Base-by-base conservation (phyloP, 2,113 vertebrate genomes). In the Xenopus laevis region DNA sequence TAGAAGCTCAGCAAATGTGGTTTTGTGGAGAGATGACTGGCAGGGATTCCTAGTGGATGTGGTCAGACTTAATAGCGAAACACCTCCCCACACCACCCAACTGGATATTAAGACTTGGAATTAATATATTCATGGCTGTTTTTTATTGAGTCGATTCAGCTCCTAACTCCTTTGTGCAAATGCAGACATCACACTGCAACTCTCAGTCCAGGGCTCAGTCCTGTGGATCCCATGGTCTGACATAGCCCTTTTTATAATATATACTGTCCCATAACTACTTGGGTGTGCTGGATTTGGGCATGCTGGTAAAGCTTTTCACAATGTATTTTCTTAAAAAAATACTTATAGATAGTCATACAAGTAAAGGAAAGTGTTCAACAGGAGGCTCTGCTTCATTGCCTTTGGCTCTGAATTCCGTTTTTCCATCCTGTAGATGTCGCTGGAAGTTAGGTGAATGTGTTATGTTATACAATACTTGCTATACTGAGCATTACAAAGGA, bases 31-130 rank as follows among this genome's bases (percentile, higher is more conserved):
- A 62, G 65, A 46, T 20, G 57, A 62, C 73, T 58, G 66, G 63
- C 67, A 68, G 65, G 74, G 70, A 77, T 77, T 77, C 74, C 60
- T 77, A 3, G 17, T 70, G 74, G 17, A 70, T 77, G 52, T 46
- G 13, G 18, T 77, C 67, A 77, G 55, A 57, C 57, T 33, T 45
- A 53, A 68, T 44, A 68, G 55, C 47, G n/a, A 52, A 27, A 27
- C n/a, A 52, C 17, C 40, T 50, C 21, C n/a, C 64, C 23, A 59
- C 53, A 40, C 9, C 62, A 68, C 65, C 46, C 60, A 16, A 77
- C 44, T 77, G 47, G 53, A 69, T 52, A 50, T 50, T 40, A 7
- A 40, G 33, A 40, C 2, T 50, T 50, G 47, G 17, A 1, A 77
- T 64, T 40, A 46, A 64, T 62, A 58, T 59, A 12, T 21, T 66